Evolutionary conservation across 2,888 invertebrate species (phyloP), one percentile per base, ranked within the genome.

Genomic region (Salticus scenicus): DNA sequence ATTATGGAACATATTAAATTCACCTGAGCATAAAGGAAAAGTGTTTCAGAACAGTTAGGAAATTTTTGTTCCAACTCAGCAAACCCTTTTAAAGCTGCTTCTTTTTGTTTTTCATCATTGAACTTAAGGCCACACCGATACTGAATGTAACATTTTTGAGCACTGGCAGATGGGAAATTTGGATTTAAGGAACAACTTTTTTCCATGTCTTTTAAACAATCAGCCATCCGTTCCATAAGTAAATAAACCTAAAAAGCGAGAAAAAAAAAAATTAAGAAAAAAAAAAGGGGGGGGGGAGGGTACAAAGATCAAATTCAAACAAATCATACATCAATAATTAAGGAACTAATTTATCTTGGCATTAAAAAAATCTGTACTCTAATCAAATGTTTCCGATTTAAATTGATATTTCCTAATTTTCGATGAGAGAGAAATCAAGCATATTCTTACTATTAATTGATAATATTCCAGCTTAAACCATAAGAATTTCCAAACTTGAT

Each of bases 1-100:
- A n/a, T n/a, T n/a, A n/a, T 37, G 37, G 1, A 24, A 57, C 20
- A 57, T n/a, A n/a, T n/a, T n/a, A 57, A 1, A 57, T 57, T n/a
- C 20, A 67, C 97, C 93, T 98, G 97, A 74, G 97, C 98, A 93
- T 95, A 97, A 42, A 98, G 92, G 81, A 96, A 95, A 90, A 95
- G 96, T 84, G 96, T 96, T 91, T 98, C 98, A 1, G 95, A 93
- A 91, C 96, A 96, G 67, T 94, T 93, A 0, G 97, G 96, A 91
- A 96, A 97, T 90, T 94, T 94, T 79, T 95, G 94, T 33, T 96
- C 93, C 24, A 95, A 94, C 87, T 93, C 93, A 90, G 95, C 94
- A 91, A 98, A 97, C 88, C 94, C 94, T 87, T 93, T 92, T 90
- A 96, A 93, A 0, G 95, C 94, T 89, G 93, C 92, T 89, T 94